Base-by-base conservation (phyloP, 2,113 vertebrate species). In the Suncus etruscus region DNA sequence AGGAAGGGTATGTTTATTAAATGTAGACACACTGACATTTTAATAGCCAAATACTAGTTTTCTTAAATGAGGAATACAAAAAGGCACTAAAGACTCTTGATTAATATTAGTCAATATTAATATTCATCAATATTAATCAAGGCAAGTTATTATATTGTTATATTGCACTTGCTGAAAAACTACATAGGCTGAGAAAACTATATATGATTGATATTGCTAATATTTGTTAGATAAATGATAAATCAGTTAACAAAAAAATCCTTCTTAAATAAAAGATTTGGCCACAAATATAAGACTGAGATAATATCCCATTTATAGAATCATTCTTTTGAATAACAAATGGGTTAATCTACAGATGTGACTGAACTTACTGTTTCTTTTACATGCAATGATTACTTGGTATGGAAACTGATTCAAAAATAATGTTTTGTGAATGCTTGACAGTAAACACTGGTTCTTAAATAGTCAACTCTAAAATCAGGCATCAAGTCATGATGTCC, bases 221-320 rank as follows among this genome's bases (percentile, higher is more conserved):
- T 11, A 31, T 18, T 51, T 88, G 22, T 39, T 72, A 16, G 12
- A 27, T 72, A 16, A 10, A 27, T 18, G 74, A 6, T 16, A 69
- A 48, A 31, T 81, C 14, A 79, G 18, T 31, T 61, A 20, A 61
- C 18, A 61, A 58, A 14, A 58, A 54, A 54, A 54, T 15, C 54
- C 18, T 22, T 29, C 61, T 79, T 72, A 70, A 48, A 76, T 48
- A 32, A 87, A 80, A 83, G 61, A 83, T 15, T 31, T 54, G 20
- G 25, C 58, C 29, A 48, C 11, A 80, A 66, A 50, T 11, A 15
- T 8, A 73, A 61, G 61, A 54, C 48, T 6, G 54, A 81, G 61
- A 65, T 86, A 86, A 45, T 24, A 90, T 4, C 29, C 25, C 32
- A 80, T 11, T 61, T 91, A 7, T n/a, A 86, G 73, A 91, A 89